Evolutionary conservation across 2,797 vertebrate genomes (phyloP).

Genomic region (Sarcoramphus papa): DNA sequence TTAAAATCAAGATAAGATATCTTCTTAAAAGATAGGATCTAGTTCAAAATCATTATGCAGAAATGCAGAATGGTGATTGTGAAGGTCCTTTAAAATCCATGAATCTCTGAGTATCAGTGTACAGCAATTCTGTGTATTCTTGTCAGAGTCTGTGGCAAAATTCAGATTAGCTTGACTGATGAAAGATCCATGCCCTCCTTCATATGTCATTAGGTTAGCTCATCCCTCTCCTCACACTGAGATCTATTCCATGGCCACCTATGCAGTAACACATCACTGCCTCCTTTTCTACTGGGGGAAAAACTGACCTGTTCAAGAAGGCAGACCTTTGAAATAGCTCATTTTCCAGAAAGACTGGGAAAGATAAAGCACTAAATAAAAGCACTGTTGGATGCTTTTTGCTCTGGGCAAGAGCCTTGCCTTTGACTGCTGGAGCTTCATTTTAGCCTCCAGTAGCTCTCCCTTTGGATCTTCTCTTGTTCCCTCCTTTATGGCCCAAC

Average conservation of each 20-base stretch:
- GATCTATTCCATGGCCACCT: neutral
- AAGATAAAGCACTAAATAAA: neutral
- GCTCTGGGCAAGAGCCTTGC: neutral
- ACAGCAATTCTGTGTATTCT: neutral
- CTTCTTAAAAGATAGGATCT: neutral
- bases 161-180: neutral
- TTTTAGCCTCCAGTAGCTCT: neutral
- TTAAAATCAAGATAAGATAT: neutral
- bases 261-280: neutral
- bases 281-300: neutral
- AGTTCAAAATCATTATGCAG: neutral
- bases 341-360: neutral
- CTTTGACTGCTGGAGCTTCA: neutral
- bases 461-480: neutral
- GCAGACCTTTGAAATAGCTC: neutral
- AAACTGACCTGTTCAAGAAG: neutral
- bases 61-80: neutral
- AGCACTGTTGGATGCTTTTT: neutral
- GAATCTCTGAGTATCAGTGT: neutral
- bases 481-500: neutral
- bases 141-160: neutral
- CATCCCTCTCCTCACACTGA: neutral
- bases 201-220: neutral
- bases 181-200: neutral
- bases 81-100: neutral